Evolutionary conservation across 2,113 vertebrate species (phyloP).

Genomic region (Lophochroa leadbeateri): DNA sequence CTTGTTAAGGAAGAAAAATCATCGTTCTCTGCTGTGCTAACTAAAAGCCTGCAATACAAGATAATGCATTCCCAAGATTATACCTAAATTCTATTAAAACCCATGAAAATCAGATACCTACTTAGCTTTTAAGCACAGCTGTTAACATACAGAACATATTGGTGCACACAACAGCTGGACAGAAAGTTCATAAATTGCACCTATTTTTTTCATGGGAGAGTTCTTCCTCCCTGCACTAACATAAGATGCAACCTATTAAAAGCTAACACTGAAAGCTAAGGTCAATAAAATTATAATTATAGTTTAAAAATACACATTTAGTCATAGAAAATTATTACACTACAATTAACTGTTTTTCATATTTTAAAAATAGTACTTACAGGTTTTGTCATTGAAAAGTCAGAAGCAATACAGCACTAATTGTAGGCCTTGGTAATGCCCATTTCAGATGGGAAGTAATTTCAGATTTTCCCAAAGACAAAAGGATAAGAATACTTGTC

Average conservation of each 20-base stretch:
- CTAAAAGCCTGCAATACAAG: not conserved
- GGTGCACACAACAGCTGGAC: not conserved
- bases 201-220: not conserved
- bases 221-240: not conserved
- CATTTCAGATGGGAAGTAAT: not conserved
- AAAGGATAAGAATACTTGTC: not conserved
- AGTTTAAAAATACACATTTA: not conserved
- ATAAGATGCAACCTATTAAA: not conserved
- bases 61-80: not conserved
- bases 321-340: not conserved
- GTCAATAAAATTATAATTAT: not conserved
- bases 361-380: not conserved
- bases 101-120: not conserved
- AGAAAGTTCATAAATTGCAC: not conserved
- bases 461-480: not conserved
- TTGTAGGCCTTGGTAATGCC: not conserved
- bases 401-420: not conserved
- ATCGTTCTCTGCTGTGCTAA: not conserved
- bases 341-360: not conserved
- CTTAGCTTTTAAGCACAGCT: not conserved
- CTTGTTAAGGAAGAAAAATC: not conserved
- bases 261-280: not conserved
- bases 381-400: not conserved
- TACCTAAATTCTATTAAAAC: not conserved
- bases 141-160: not conserved